These are phyloP conservation scores for Spheniscus humboldti DNA, from an alignment of 2,797 vertebrate species.

Conservation along the genomic window DNA sequence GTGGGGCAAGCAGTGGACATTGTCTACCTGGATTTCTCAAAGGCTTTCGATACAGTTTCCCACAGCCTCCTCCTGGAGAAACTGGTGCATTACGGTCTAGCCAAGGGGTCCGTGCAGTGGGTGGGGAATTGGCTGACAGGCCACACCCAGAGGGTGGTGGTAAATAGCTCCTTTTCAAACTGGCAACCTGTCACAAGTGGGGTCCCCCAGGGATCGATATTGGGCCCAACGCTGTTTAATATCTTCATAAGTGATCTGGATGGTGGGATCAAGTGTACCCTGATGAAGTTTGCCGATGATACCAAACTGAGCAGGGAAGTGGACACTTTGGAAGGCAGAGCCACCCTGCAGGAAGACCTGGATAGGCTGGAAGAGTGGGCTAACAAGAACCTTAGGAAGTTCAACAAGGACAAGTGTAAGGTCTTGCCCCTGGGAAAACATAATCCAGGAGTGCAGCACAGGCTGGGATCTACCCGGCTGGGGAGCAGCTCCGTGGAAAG, in stretches of 20 bases:
- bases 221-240: neutral
- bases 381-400: neutral
- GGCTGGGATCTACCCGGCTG: neutral
- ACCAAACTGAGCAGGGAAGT: neutral
- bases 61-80: neutral
- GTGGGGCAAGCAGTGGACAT: neutral
- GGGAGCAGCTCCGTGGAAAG: neutral
- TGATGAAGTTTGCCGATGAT: neutral
- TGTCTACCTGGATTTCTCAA: neutral
- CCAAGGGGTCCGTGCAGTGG: neutral
- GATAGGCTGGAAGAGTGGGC: neutral
- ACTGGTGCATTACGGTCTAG: neutral
- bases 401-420: neutral
- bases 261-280: neutral
- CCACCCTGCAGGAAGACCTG: neutral
- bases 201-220: neutral
- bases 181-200: neutral
- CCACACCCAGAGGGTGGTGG: neutral
- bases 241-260: no score
- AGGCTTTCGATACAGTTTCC: neutral
- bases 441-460: neutral
- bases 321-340: neutral
- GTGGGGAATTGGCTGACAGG: neutral
- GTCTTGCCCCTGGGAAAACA: neutral
- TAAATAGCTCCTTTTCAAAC: neutral